Conservation (phyloP, 2,797 vertebrate genomes). For the Kryptopterus vitreolus region DNA sequence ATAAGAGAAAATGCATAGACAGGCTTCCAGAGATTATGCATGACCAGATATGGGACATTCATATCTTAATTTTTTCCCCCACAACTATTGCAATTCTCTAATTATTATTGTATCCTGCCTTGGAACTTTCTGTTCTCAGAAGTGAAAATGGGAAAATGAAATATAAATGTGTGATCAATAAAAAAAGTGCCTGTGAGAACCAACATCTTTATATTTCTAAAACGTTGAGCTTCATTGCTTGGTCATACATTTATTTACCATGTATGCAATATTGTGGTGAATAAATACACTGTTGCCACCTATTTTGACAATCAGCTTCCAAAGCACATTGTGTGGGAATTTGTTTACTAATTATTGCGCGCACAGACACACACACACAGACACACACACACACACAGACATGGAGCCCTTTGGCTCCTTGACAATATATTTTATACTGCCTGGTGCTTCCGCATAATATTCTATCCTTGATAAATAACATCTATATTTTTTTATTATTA, state of each 20-base stretch:
- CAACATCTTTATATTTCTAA: background rate
- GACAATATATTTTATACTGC: background rate
- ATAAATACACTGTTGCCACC: background rate
- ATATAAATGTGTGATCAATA: slow-evolving; percentile 34
- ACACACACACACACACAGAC: too few species aligned
- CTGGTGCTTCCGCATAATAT: background rate
- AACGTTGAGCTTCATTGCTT: background rate
- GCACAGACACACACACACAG: too few species aligned
- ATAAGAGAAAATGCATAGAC: slow-evolving; percentile 13
- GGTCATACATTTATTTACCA: background rate
- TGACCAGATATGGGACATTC: background rate
- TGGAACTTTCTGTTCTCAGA: slow-evolving; percentile 39
- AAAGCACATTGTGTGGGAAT: background rate
- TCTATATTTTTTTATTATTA: too few species aligned
- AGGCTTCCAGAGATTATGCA: background rate
- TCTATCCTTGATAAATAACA: background rate
- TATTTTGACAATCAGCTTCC: background rate
- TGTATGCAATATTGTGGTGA: background rate
- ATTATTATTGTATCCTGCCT: slow-evolving; percentile 42
- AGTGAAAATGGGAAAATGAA: slow-evolving; percentile 11
- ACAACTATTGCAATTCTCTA: slow-evolving; percentile 49
- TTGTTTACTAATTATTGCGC: too few species aligned
- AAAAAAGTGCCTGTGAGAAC: slow-evolving; percentile 8
- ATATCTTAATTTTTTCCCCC: background rate
- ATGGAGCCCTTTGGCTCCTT: background rate